Evolutionary conservation across 2,888 invertebrate genomes (phyloP).

Genomic region (Apoderus coryli): DNA sequence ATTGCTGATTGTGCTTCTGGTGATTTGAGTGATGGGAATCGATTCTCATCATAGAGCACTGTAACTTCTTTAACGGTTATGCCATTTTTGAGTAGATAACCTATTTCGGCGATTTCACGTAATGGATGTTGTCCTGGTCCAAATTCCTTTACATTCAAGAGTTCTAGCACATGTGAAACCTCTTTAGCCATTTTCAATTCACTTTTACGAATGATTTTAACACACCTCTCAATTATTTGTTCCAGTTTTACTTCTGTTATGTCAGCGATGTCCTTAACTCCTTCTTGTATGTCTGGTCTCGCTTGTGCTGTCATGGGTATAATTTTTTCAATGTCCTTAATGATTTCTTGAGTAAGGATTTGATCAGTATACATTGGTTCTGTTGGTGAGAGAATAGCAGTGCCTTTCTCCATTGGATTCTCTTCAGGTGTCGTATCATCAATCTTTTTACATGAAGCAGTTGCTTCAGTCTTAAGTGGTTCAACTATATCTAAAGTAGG

Average conservation of each 20-base stretch:
- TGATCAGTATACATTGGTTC: constrained; percentile 45
- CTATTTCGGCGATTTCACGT: constrained; percentile 69
- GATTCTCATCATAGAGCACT: constrained; percentile 60
- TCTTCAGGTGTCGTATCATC: constrained; percentile 37
- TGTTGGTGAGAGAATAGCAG: constrained; percentile 38
- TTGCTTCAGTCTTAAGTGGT: constrained; percentile 42
- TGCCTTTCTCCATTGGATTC: constrained; percentile 32
- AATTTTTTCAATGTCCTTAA: constrained; percentile 33
- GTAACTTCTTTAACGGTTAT: constrained; percentile 63
- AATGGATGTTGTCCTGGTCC: constrained; percentile 67
- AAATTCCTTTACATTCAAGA: constrained; percentile 63
- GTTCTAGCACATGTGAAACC: constrained; percentile 59
- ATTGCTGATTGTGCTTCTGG: constrained; percentile 75
- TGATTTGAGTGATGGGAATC: constrained; percentile 63
- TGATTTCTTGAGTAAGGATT: constrained; percentile 39
- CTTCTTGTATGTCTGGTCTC: constrained; percentile 23
- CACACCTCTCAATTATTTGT: constrained; percentile 39
- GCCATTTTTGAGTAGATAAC: constrained; percentile 61
- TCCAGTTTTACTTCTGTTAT: constrained; percentile 38
- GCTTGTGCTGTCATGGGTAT: constrained; percentile 27
- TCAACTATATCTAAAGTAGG: constrained; percentile 42
- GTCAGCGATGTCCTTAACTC: constrained; percentile 29
- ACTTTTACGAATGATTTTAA: constrained; percentile 38
- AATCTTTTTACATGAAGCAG: constrained; percentile 47
- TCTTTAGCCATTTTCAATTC: constrained; percentile 53